A percentile compares a stretch with the other conserved stretches of the same genome.
Evolutionary conservation across 1,140 invertebrate species (phyloP).

Genomic region (Vollenhovia emeryi): DNA sequence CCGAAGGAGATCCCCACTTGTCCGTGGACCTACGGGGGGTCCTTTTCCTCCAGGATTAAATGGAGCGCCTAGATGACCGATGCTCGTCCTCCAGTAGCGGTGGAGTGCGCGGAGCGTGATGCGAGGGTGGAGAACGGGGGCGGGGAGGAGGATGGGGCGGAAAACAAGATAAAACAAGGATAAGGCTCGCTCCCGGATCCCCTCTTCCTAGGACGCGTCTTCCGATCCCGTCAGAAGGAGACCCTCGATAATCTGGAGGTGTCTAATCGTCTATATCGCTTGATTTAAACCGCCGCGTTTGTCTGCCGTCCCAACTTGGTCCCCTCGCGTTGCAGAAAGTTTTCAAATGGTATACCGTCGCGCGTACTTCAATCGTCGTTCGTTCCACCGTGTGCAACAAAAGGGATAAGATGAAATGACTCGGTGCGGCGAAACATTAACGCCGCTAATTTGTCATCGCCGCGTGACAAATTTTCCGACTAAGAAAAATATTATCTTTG

Average conservation of each 20-base stretch:
- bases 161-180: conserved; percentile 84
- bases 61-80: conserved; percentile 85
- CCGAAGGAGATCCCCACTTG: conserved; percentile 79
- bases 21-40: conserved; percentile 78
- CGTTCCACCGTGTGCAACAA: background rate
- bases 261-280: conserved; percentile 63
- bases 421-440: background rate
- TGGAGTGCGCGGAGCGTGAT: conserved; percentile 46
- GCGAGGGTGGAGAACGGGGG: conserved; percentile 38
- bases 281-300: conserved; percentile 26
- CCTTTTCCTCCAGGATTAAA: conserved; percentile 83
- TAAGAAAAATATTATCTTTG: background rate
- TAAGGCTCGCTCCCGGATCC: conserved; percentile 71
- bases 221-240: conserved; percentile 60
- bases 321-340: background rate
- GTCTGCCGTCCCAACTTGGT: background rate
- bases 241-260: conserved; percentile 68
- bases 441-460: background rate
- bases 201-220: conserved; percentile 52
- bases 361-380: conserved; percentile 9
- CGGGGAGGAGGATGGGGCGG: conserved; percentile 68
- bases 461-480: background rate
- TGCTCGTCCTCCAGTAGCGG: conserved; percentile 75
- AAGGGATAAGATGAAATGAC: background rate
- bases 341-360: background rate